Conservation (phyloP, 2,888 invertebrate genomes). For the Amphipoea lucens region DNA sequence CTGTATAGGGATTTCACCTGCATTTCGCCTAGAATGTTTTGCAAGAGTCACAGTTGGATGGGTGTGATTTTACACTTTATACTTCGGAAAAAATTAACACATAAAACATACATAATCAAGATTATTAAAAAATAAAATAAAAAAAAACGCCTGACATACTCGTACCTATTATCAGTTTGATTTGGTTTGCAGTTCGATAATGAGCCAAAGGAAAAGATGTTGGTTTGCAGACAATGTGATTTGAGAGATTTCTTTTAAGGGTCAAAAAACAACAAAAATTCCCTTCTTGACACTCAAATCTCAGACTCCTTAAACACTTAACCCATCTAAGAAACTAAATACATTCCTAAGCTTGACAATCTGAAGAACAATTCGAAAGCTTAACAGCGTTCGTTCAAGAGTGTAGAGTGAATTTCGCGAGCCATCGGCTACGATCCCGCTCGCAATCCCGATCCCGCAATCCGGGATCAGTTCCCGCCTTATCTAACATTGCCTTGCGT, state of each 20-base stretch:
- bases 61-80: background rate
- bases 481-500: constrained; percentile 82
- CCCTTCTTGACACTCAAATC: background rate
- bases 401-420: constrained; percentile 64
- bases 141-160: too few relatives aligned
- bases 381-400: constrained; percentile 56
- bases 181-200: background rate
- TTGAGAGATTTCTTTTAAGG: background rate
- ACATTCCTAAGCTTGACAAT: constrained; percentile 51
- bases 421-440: constrained; percentile 57
- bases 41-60: background rate
- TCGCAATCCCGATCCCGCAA: constrained; percentile 65
- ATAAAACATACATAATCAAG: too few relatives aligned
- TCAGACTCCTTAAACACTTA: constrained; percentile 20
- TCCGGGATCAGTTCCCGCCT: constrained; percentile 79
- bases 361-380: constrained; percentile 53
- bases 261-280: background rate
- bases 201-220: background rate
- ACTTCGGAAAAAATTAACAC: background rate
- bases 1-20: background rate
- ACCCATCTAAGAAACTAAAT: constrained; percentile 26
- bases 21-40: background rate
- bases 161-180: background rate
- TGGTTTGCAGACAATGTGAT: background rate
- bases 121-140: too few relatives aligned